A percentile compares a stretch with the other conserved stretches of the same genome.
phyloP scores from a whole-genome alignment of 2,113 vertebrate species.

The Piliocolobus tephrosceles region DNA sequence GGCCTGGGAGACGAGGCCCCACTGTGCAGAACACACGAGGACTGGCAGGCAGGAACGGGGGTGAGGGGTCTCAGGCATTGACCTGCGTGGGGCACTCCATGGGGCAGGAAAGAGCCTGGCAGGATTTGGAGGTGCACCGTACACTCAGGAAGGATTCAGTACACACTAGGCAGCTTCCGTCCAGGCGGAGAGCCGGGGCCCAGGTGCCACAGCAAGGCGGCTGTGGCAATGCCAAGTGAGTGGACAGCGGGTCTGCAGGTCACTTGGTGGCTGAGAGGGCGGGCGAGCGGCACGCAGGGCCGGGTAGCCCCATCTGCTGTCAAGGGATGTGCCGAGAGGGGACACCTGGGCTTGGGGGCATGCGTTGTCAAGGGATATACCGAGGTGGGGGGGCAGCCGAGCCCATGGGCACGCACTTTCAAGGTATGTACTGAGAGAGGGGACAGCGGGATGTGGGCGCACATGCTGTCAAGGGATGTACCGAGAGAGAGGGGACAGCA shows the following conservation, averaged over 20 bases:
- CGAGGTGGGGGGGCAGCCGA: rapidly evolving
- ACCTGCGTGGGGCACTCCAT: background rate
- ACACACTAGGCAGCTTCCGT: background rate
- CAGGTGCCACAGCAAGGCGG: background rate
- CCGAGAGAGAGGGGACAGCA: too few relatives aligned
- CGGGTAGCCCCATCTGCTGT: background rate
- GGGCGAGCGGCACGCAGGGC: background rate
- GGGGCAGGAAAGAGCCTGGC: background rate
- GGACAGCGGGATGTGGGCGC: too few relatives aligned
- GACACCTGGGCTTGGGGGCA: too few relatives aligned
- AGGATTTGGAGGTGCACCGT: background rate
- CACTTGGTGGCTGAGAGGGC: background rate
- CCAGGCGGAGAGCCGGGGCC: background rate
- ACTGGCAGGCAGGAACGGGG: background rate
- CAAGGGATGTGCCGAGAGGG: background rate
- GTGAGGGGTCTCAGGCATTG: too few relatives aligned
- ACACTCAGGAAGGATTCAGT: background rate
- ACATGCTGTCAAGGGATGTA: too few relatives aligned
- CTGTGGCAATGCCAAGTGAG: background rate
- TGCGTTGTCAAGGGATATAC: too few relatives aligned
- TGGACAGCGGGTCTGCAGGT: background rate
- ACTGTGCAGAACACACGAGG: background rate
- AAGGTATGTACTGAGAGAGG: too few relatives aligned
- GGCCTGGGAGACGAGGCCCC: background rate
- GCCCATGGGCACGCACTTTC: too few relatives aligned